A percentile compares a stretch with the other conserved stretches of the same genome.
These are phyloP conservation scores for Lordiphosa stackelbergi DNA, from an alignment of 1,140 invertebrate species.

Conservation along the genomic window DNA sequence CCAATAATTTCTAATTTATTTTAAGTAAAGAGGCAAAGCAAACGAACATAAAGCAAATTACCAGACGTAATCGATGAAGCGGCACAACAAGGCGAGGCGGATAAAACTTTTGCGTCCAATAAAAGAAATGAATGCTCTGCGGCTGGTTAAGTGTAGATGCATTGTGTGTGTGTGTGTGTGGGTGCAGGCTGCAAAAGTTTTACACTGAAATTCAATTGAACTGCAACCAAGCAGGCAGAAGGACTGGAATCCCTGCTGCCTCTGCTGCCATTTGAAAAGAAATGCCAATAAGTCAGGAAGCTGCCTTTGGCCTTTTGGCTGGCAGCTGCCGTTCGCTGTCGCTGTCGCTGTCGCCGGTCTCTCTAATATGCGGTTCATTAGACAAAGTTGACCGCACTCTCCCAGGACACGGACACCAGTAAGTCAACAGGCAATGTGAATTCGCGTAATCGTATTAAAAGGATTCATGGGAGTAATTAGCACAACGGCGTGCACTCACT, in stretches of 20 bases:
- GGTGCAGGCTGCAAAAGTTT: conserved; percentile 34
- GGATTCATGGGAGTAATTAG: conserved; percentile 72
- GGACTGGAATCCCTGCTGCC: not conserved
- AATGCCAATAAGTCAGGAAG: conserved; percentile 60
- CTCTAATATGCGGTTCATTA: conserved; percentile 71
- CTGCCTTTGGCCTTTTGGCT: conserved; percentile 11
- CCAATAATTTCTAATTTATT: conserved; percentile 74
- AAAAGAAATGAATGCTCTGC: conserved; percentile 30
- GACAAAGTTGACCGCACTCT: conserved; percentile 52
- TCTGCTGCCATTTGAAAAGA: conserved; percentile 43
- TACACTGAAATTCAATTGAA: conserved; percentile 61
- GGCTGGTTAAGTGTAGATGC: conserved; percentile 10
- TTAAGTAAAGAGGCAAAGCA: conserved; percentile 55
- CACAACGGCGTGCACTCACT: conserved; percentile 38
- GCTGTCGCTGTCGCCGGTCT: conserved; percentile 10
- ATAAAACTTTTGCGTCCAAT: conserved; percentile 51
- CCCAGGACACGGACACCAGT: conserved; percentile 4
- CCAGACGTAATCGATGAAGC: conserved; percentile 58
- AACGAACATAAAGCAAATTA: conserved; percentile 67
- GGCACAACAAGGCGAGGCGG: conserved; percentile 34
- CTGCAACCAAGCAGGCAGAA: conserved; percentile 20
- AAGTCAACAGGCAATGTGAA: conserved; percentile 22
- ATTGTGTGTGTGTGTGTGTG: conserved; percentile 4
- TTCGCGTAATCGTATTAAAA: conserved; percentile 66
- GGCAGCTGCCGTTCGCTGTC: conserved; percentile 5